These are phyloP conservation scores for Nothura maculosa DNA, from an alignment of 2,797 vertebrate genomes.

Conservation along the genomic window DNA sequence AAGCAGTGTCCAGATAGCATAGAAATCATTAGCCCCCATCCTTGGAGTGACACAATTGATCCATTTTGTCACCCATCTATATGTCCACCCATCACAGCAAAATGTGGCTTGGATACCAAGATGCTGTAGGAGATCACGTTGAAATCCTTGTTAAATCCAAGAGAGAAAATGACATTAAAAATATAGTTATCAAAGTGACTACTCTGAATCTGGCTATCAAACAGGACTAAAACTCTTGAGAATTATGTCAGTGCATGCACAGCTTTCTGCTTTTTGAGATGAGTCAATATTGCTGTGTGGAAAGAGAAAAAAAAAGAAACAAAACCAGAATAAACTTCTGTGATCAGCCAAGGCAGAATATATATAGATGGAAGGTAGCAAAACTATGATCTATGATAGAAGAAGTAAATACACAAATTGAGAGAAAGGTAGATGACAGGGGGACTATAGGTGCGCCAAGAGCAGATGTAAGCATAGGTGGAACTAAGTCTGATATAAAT, in stretches of 20 bases:
- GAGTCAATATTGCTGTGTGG: background rate
- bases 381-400: background rate
- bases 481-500: background rate
- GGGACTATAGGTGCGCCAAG: background rate
- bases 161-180: background rate
- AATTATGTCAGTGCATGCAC: background rate
- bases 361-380: background rate
- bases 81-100: background rate
- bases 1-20: background rate
- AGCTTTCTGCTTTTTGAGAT: background rate
- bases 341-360: background rate
- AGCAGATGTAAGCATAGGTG: background rate
- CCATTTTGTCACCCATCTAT: background rate
- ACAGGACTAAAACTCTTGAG: background rate
- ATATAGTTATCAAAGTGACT: background rate
- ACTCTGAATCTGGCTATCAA: background rate
- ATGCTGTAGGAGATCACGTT: background rate
- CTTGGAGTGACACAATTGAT: background rate
- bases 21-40: background rate
- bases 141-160: background rate
- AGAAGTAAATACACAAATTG: background rate
- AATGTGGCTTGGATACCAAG: background rate
- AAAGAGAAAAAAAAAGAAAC: background rate
- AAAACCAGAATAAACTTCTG: background rate
- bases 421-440: background rate